Percentiles rank a stretch among this genome's conserved stretches.
These are phyloP conservation scores for Cryptoleucopteryx plumbea DNA, from an alignment of 2,113 vertebrate genomes.

Conservation along the genomic window DNA sequence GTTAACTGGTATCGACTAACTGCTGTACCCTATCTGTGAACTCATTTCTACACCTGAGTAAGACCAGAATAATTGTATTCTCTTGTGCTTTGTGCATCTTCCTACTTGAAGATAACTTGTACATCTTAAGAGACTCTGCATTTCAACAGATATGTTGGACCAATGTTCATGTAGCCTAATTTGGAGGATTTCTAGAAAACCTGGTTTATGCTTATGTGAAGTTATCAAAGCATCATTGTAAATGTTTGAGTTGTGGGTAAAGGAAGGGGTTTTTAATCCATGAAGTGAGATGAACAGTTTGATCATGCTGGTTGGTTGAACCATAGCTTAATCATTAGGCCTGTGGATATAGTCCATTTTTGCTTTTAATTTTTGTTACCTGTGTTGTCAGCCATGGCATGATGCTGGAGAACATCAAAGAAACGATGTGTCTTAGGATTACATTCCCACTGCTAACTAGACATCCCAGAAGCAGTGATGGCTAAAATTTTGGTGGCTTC, in stretches of 20 bases:
- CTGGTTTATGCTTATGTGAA: not conserved
- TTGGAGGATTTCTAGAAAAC: slow-evolving; percentile 33
- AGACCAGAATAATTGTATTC: not conserved
- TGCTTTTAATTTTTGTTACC: not conserved
- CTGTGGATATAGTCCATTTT: slow-evolving; percentile 9
- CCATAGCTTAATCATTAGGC: slow-evolving; percentile 2
- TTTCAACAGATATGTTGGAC: slow-evolving; percentile 61
- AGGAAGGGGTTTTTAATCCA: not conserved
- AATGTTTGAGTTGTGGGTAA: not conserved
- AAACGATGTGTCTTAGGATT: not conserved
- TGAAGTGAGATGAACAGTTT: not conserved
- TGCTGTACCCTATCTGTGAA: slow-evolving; percentile 84
- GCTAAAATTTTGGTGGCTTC: slow-evolving; percentile 38
- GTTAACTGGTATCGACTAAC: slow-evolving; percentile 94
- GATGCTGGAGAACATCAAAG: slow-evolving; percentile 50
- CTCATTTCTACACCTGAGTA: not conserved
- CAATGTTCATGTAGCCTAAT: slow-evolving; percentile 53
- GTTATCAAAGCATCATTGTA: not conserved
- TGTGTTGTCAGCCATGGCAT: slow-evolving; percentile 21
- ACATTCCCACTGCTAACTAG: slow-evolving; percentile 23
- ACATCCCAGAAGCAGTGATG: not conserved
- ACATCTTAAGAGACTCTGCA: slow-evolving; percentile 34
- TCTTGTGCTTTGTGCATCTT: slow-evolving; percentile 56
- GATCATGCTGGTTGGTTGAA: not conserved
- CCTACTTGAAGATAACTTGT: slow-evolving; percentile 64